Base-by-base conservation (phyloP, 2,113 vertebrate species). In the Crypturellus undulatus region DNA sequence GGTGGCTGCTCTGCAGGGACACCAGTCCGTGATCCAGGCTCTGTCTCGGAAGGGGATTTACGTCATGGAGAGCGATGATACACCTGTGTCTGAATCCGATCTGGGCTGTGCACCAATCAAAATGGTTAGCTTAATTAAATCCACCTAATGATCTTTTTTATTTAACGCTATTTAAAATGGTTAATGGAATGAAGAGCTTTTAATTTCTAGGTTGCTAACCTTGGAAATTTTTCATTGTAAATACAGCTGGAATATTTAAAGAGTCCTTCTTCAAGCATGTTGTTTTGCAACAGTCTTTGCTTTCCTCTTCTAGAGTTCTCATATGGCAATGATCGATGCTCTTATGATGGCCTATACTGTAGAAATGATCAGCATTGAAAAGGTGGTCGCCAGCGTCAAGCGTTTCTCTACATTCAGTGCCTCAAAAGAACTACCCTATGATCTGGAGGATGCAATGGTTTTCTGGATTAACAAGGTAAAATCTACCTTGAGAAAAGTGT, bases 361-460 rank as follows among this genome's bases (percentile, higher is more conserved):
- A 78, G 99, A 99, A 97, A 99, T 99, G 99, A 99, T 99, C 98
- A 99, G 99, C 98, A 99, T 99, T 5, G 99, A 99, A 87, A 99
- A 99, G 95, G 99, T 99, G 73, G 99, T 99, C 54, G 98, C 99
- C 56, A 99, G 99, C 4, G 99, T 99, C 95, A 99, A 99, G 92
- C 99, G 99, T 91, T 99, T 99, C 96, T 99, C 99, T 40, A 99
- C 99, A 0, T 99, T 99, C 97, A 99, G 99, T 88, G 99, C 99
- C 98, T 99, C 99, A 3, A 99, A 99, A 91, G 99, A 99, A 90
- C 98, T 99, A n/a, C 99, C 99, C 19, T 99, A 99, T 43, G 99
- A 99, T 97, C 96, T 99, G 13, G 99, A 99, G 96, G 99, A 99
- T 42, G 99, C 99, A 26, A 99, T 99, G 99, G 98, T 99, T 87